Evolutionary conservation across 2,113 vertebrate species (phyloP), one percentile per base, ranked within the genome.

Genomic region (Mugil cephalus): DNA sequence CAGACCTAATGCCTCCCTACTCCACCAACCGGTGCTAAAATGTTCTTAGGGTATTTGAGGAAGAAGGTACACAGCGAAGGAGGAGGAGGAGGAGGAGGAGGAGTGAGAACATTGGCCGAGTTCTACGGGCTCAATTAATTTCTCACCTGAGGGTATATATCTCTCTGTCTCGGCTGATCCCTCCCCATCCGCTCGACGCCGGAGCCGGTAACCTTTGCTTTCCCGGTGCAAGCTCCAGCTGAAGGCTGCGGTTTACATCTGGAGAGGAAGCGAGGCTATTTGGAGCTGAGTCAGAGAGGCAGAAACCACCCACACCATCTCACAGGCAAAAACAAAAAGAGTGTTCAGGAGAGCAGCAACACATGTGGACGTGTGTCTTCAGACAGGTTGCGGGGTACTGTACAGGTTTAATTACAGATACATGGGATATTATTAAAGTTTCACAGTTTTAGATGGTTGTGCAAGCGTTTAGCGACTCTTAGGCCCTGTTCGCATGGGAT

Each of bases 61-160:
- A 62, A 18, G 45, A 62, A 55, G 63, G 52, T 34, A 56, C 52
- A 36, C 48, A 46, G 69, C 11, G 35, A 14, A 56, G 24, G 46
- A 69, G 70, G n/a, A n/a, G n/a, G n/a, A n/a, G n/a, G n/a, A n/a
- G n/a, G n/a, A n/a, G n/a, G n/a, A n/a, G 24, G 24, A 30, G 24
- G 24, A 30, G 24, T 5, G 24, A 30, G 24, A 30, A 30, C 24
- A 5, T 5, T 5, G 24, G 24, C 24, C 24, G 24, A 30, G 3
- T 30, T 30, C 24, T 69, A 72, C 79, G 73, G 68, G 77, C 77
- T 86, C 79, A 82, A 84, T 87, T 83, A 79, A 83, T 79, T 79
- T 47, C 79, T 75, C 76, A 84, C 84, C 86, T 71, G 35, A 38
- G 80, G 87, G 67, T 70, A 55, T 66, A 36, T 59, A 39, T n/a